These are phyloP conservation scores for Galendromus occidentalis DNA, from an alignment of 1,140 invertebrate genomes.

Conservation along the genomic window DNA sequence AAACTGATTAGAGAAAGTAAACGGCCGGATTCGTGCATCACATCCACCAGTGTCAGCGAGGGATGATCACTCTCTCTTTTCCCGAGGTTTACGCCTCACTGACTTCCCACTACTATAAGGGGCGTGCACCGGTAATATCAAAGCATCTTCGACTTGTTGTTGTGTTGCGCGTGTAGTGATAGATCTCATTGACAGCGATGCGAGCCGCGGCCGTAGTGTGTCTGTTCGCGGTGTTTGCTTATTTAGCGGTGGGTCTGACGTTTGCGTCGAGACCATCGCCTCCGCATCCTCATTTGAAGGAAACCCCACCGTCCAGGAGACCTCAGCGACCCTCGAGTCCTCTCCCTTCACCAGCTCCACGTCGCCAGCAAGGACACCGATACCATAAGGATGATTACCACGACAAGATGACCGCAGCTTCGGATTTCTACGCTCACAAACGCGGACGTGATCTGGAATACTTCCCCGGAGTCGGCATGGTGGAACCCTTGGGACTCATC, in stretches of 20 bases:
- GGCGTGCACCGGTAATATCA: no score
- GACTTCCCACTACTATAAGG: no score
- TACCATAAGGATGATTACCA: constrained; percentile 4
- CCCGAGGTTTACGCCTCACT: no score
- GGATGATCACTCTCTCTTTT: no score
- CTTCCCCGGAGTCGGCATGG: constrained; percentile 5
- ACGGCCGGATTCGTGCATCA: no score
- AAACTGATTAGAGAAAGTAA: no score
- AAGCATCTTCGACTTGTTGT: no score
- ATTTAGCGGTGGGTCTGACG: not conserved
- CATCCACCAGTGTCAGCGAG: no score
- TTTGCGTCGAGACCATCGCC: not conserved
- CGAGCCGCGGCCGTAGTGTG: not conserved
- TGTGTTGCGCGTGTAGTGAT: no score
- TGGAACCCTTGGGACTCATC: not conserved
- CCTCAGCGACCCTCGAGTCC: not conserved
- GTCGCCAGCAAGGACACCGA: not conserved
- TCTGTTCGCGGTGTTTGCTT: not conserved
- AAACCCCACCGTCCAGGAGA: not conserved
- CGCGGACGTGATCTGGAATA: not conserved
- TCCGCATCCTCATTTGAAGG: not conserved
- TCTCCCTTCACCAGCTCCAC: not conserved
- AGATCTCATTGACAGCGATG: not conserved
- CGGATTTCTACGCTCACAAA: constrained; percentile 6
- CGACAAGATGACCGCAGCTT: constrained; percentile 6